A percentile compares a stretch with the other conserved stretches of the same genome.
These are phyloP conservation scores for Ammospiza nelsoni DNA, from an alignment of 2,113 vertebrate species.

Conservation along the genomic window DNA sequence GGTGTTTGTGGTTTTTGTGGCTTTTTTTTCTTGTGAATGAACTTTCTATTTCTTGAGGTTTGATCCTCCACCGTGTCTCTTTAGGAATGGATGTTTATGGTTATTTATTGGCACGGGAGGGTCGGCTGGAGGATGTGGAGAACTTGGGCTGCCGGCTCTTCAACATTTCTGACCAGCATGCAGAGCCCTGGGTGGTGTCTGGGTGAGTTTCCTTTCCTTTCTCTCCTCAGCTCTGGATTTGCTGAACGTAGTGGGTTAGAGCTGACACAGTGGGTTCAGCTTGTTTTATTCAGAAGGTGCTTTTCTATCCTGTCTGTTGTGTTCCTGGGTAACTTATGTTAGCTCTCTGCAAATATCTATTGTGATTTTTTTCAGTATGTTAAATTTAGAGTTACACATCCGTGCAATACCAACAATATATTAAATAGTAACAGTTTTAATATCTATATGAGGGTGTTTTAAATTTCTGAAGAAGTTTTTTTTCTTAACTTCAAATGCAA, in stretches of 20 bases:
- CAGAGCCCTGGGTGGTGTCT: slow-evolving; percentile 97
- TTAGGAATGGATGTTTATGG: slow-evolving; percentile 99
- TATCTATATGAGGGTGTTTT: rapidly evolving
- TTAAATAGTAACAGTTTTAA: not conserved
- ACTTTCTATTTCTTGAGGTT: not conserved
- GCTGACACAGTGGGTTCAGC: not conserved
- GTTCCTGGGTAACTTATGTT: not conserved
- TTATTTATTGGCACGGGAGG: slow-evolving; percentile 93
- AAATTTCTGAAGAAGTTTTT: not conserved
- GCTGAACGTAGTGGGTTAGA: not conserved
- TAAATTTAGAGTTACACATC: not conserved
- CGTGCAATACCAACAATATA: not conserved
- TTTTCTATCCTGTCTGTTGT: not conserved
- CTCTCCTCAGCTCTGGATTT: not conserved
- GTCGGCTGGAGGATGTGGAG: slow-evolving; percentile 96
- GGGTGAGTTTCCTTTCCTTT: slow-evolving; percentile 79
- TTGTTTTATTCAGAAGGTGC: too few relatives aligned
- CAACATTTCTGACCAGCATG: slow-evolving; percentile 97
- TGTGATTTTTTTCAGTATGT: not conserved
- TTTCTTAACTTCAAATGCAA: not conserved
- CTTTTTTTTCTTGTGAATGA: not conserved
- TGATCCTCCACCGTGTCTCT: not conserved
- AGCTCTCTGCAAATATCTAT: not conserved
- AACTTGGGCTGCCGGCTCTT: slow-evolving; percentile 95
- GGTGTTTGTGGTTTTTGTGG: not conserved